Evolutionary conservation across 2,888 invertebrate species (phyloP).

Genomic region (Cistogaster globosa): DNA sequence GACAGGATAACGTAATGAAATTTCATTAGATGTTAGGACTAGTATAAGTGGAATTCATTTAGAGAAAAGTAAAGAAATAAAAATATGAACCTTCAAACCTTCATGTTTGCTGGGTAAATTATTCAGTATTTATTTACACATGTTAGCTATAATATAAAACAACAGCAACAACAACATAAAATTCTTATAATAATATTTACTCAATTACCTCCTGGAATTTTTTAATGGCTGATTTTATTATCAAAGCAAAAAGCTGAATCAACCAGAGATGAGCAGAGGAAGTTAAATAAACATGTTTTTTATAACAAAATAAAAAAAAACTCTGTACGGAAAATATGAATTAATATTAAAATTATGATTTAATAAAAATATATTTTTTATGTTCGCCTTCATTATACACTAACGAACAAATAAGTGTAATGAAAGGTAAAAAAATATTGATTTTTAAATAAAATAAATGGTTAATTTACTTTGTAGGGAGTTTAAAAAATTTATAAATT

Average conservation of each 20-base stretch:
- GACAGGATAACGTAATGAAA: too few species aligned
- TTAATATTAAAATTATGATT: constrained; percentile 54
- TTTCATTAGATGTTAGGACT: too few species aligned
- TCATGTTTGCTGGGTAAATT: not conserved
- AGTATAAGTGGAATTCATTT: too few species aligned
- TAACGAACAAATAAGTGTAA: constrained; percentile 39
- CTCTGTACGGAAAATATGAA: constrained; percentile 12
- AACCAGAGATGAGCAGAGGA: not conserved
- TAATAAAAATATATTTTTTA: constrained; percentile 22
- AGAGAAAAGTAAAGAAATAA: too few species aligned
- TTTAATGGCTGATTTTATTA: constrained; percentile 50
- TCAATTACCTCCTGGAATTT: constrained; percentile 60
- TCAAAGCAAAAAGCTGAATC: not conserved
- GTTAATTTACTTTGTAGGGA: too few species aligned
- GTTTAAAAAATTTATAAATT: too few species aligned
- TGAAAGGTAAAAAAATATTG: not conserved
- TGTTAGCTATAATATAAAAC: constrained; percentile 46
- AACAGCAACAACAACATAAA: constrained; percentile 35
- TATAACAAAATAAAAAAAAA: constrained; percentile 9
- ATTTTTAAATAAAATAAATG: constrained; percentile 29
- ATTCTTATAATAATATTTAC: constrained; percentile 56
- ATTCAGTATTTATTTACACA: not conserved
- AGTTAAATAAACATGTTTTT: constrained; percentile 50
- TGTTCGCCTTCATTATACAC: constrained; percentile 19
- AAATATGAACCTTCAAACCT: not conserved